Conservation (phyloP, 2,888 invertebrate genomes). For the Empis stercorea region DNA sequence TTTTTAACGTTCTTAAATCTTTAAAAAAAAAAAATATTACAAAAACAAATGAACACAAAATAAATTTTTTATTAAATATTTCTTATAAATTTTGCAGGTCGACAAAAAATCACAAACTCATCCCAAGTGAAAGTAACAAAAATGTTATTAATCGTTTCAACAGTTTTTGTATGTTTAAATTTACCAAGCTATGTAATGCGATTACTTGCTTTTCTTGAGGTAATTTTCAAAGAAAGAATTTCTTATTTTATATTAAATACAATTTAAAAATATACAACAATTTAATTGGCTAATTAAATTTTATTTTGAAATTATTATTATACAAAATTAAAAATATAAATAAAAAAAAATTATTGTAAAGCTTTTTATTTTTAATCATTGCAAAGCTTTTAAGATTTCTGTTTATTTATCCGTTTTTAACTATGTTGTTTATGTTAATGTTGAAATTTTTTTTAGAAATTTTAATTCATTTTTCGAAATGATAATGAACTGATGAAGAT, state of each 20-base stretch:
- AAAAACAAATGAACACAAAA: neutral
- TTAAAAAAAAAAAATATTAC: neutral
- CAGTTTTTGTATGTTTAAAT: constrained; percentile 64
- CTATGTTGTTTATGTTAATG: too few relatives aligned
- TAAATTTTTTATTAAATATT: neutral
- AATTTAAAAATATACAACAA: too few relatives aligned
- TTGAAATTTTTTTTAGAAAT: too few relatives aligned
- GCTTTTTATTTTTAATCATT: too few relatives aligned
- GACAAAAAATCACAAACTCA: constrained; percentile 33
- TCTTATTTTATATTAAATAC: neutral
- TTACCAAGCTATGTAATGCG: constrained; percentile 63
- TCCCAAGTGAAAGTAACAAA: constrained; percentile 61
- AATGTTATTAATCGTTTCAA: constrained; percentile 70
- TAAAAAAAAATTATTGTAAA: too few relatives aligned
- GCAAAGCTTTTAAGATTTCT: too few relatives aligned
- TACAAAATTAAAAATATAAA: too few relatives aligned
- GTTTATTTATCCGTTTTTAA: too few relatives aligned
- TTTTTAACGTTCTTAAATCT: too few relatives aligned
- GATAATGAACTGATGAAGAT: too few relatives aligned
- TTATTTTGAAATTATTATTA: neutral
- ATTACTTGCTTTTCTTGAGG: constrained; percentile 46
- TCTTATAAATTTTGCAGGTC: constrained; percentile 19
- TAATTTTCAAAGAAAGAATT: constrained; percentile 28
- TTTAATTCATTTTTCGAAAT: too few relatives aligned
- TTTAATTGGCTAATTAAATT: too few relatives aligned